Evolutionary conservation across 1,140 invertebrate genomes (phyloP).

Genomic region (Leptestheria dahalacensis): DNA sequence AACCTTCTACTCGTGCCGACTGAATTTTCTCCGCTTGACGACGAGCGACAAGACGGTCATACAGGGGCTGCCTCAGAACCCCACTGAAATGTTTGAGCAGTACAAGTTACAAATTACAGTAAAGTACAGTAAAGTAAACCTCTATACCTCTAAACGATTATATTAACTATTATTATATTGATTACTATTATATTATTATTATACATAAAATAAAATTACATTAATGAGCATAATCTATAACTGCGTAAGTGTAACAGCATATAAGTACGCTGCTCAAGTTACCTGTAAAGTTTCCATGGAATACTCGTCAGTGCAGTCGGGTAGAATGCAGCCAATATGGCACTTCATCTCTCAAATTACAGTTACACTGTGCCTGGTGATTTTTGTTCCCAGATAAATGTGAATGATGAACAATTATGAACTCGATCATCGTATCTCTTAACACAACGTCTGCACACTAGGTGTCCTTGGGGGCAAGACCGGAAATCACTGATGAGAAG

Average conservation of each 20-base stretch:
- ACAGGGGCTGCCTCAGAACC: conserved; percentile 34
- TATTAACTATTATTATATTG: too few relatives aligned
- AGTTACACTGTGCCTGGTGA: background rate
- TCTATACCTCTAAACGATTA: too few relatives aligned
- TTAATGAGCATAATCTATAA: too few relatives aligned
- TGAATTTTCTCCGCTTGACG: conserved; percentile 41
- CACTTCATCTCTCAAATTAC: background rate
- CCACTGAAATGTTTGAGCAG: conserved; percentile 20
- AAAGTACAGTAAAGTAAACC: background rate
- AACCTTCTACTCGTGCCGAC: conserved; percentile 39
- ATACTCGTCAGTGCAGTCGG: background rate
- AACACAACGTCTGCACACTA: background rate
- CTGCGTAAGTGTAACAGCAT: too few relatives aligned
- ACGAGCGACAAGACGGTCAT: conserved; percentile 36
- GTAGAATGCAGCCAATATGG: background rate
- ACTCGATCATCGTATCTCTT: background rate
- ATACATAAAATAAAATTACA: too few relatives aligned
- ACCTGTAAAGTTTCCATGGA: too few relatives aligned
- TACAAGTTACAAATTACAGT: background rate
- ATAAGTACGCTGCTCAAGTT: too few relatives aligned
- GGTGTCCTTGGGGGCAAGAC: background rate
- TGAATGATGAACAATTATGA: background rate
- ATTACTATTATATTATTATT: too few relatives aligned
- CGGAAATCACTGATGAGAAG: background rate
- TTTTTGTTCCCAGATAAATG: background rate